Base-by-base conservation (phyloP, 2,888 invertebrate species). In the Zaprionus obscuricornis region DNA sequence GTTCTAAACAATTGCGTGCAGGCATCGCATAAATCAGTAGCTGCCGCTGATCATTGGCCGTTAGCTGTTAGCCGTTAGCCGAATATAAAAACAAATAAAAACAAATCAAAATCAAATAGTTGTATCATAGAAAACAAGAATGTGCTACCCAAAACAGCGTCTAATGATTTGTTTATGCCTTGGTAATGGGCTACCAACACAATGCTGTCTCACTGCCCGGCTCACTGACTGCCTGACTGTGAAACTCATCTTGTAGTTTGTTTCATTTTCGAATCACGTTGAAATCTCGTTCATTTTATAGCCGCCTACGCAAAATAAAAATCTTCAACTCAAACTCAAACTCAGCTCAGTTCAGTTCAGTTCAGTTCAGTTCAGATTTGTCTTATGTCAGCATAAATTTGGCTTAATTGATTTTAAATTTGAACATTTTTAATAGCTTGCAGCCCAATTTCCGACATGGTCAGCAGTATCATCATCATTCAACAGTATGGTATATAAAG, bases 371-470 rank as follows among this genome's bases (percentile, higher is more conserved):
- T n/a, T 77, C 49, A 67, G 65, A 75, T 85, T 73, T 78, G 79
- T 82, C 83, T 68, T 60, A 70, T 60, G 83, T 74, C 83, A 65
- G 85, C 64, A 81, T 81, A 82, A 78, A 81, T 82, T 85, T 82
- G 68, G 65, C 68, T 82, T 82, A 82, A 81, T 81, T 83, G 83
- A 79, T 85, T 82, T 82, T 82, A 75, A 83, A 75, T 73, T 78
- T 85, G 67, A 82, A 36, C 65, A 68, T 66, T 70, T 74, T 70
- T 82, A 74, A 74, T 78, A 66, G 62, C 56, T 60, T 69, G 56
- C 64, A 73, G 69, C 58, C 77, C 74, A 64, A 64, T 74, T 82
- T 78, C 59, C 71, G 72, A 69, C 69, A 71, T 60, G 37, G 26
- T 36, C 68, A 57, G 51, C 62, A 52, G n/a, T n/a, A n/a, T n/a